Base-by-base conservation (phyloP, 2,113 vertebrate genomes). In the Bambusicola thoracicus region DNA sequence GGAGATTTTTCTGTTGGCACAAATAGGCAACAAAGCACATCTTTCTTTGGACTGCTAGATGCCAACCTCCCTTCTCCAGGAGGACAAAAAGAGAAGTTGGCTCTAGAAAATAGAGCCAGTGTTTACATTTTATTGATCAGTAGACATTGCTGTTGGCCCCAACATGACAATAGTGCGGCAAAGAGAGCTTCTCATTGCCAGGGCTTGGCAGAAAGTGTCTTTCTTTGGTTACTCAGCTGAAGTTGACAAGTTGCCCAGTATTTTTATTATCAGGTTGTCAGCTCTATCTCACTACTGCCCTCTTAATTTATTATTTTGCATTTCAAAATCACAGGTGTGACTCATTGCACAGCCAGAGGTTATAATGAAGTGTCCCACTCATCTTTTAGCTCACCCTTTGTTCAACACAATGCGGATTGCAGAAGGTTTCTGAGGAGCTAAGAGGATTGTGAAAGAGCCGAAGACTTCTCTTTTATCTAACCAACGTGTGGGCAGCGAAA, bases 311-410 rank as follows among this genome's bases (percentile, higher is more conserved):
- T 90, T 88, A 92, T 91, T 94, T 92, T 85, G 90, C 81, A 74
- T 96, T 96, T 96, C 94, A 92, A 96, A 96, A 96, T 95, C 89
- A 79, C 80, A 83, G 92, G 95, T 89, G 85, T 96, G 95, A 96
- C 88, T 97, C 95, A 94, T 66, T 92, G 85, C 85, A 95, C 93
- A 95, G 94, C 96, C 90, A 91, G 90, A 96, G 94, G 96, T 95
- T 96, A 95, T 95, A 95, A 95, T 97, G 96, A 96, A 96, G 89
- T 96, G 95, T 96, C 91, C 93, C 89, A 94, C 96, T 96, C 85
- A 79, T 94, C 87, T 94, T 96, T 81, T 93, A 92, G 80, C 93
- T 96, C 87, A 87, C 86, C 62, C 91, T 91, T 95, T 92, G 91
- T 95, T 96, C 73, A 90, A 93, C 85, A 95, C 86, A 91, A 76